A percentile compares a stretch with the other conserved stretches of the same genome.
Conservation (phyloP, 1,140 invertebrate species). For the Drosophila trapezifrons region DNA sequence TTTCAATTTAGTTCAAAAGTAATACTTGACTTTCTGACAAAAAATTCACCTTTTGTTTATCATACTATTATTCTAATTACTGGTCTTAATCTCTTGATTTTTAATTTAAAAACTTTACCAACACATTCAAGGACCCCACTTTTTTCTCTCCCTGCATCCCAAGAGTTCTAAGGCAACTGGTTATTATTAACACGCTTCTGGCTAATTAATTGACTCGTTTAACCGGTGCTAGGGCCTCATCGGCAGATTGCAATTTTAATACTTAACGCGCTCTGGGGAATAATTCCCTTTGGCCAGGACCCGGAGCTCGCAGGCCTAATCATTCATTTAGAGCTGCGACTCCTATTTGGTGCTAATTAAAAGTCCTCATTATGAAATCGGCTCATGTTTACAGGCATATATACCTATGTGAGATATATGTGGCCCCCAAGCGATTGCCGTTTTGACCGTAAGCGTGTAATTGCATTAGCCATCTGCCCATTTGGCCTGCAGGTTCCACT, state of each 20-base stretch:
- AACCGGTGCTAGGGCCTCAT: slow-evolving; percentile 32
- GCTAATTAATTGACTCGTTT: slow-evolving; percentile 74
- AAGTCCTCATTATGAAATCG: slow-evolving; percentile 81
- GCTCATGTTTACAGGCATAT: slow-evolving; percentile 16
- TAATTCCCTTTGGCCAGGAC: slow-evolving; percentile 25
- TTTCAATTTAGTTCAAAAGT: not conserved
- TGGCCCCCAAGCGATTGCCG: slow-evolving; percentile 56
- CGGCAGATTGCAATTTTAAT: slow-evolving; percentile 1
- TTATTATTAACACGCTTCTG: slow-evolving; percentile 70
- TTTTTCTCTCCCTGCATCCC: not conserved
- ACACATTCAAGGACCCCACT: not conserved
- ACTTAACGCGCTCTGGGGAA: not conserved
- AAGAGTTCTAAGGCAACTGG: slow-evolving; percentile 60
- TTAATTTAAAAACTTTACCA: not conserved
- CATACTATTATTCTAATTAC: no score
- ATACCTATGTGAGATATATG: not conserved
- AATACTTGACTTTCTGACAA: not conserved
- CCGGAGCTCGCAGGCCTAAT: slow-evolving; percentile 13
- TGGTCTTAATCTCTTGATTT: no score
- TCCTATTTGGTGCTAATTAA: slow-evolving; percentile 79
- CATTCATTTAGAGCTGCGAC: slow-evolving; percentile 35
- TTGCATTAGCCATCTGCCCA: slow-evolving; percentile 71
- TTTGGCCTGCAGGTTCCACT: slow-evolving; percentile 16
- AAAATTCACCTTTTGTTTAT: no score
- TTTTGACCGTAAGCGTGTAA: slow-evolving; percentile 81